Evolutionary conservation across 2,113 vertebrate species (phyloP), one percentile per base, ranked within the genome.

Genomic region (Arothron firmamentum): DNA sequence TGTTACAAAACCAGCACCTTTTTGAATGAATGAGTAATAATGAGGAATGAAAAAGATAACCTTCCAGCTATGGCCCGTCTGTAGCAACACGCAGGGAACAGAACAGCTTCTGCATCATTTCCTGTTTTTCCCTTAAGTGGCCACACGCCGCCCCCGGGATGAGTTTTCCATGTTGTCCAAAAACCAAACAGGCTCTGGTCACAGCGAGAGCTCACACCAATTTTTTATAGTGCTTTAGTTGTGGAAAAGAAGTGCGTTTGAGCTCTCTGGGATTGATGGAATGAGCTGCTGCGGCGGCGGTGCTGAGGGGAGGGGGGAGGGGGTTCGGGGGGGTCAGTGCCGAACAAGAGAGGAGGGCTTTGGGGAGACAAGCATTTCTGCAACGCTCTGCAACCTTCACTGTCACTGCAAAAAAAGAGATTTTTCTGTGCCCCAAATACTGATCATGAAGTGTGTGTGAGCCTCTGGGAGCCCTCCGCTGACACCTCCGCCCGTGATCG

Each of bases 211-310:
- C 72, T 74, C 62, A 21, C 57, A 49, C 38, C 42, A 17, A 68
- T 86, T 67, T 70, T n/a, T 48, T 62, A 73, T 73, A 63, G 49
- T 28, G 28, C 75, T 75, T 70, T 18, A 79, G 75, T 77, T 58
- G 62, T 54, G 52, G 56, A 65, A 66, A 67, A 60, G n/a, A 75
- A 67, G 59, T 5, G 20, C 50, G 47, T 66, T 59, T 45, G 59
- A 43, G 62, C 73, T 79, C 73, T 53, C 9, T 6, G 34, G 64
- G 58, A 54, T 34, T 71, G 57, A 58, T 74, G 42, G 62, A 72
- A 60, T 58, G 58, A 64, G 67, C 54, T 3, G 67, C 54, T 3
- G 56, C 16, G 53, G 43, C 52, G 20, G 41, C 31, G 53, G 8
- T 20, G 62, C 17, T 28, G 65, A 45, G 21, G 59, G 15, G 50